phyloP scores from a whole-genome alignment of 2,113 vertebrate genomes.

The Malurus alboscapulatus region DNA sequence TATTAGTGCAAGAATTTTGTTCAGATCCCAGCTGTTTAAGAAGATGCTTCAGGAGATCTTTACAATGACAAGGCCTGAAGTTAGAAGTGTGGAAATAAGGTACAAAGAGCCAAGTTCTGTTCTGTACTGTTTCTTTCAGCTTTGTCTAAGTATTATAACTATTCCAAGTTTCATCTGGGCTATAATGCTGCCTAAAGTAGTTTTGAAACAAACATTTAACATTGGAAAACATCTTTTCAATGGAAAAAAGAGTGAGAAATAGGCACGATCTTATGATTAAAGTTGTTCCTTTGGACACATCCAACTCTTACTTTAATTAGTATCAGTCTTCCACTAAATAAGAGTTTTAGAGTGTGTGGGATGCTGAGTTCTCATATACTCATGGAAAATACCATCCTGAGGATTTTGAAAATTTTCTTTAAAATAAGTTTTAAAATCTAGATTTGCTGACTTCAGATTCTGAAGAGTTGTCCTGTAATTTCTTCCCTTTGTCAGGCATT shows the following conservation, averaged over 20 bases:
- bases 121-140: neutral
- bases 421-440: neutral
- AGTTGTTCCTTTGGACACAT: neutral
- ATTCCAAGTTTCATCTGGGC: neutral
- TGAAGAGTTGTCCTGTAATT: neutral
- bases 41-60: neutral
- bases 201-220: neutral
- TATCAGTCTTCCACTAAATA: neutral
- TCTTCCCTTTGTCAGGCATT: neutral
- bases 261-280: neutral
- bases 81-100: neutral
- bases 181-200: neutral
- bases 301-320: neutral
- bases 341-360: neutral
- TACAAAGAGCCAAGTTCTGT: neutral
- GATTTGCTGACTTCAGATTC: neutral
- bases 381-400: neutral
- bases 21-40: neutral
- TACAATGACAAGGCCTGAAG: neutral
- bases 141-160: neutral
- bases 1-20: neutral
- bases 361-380: neutral
- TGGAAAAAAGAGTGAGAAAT: neutral
- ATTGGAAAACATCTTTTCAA: neutral
- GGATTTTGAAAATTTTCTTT: neutral